A percentile compares a stretch with the other conserved stretches of the same genome.
Evolutionary conservation across 2,797 vertebrate species (phyloP).

Genomic region (Gadopsis bispinosus): DNA sequence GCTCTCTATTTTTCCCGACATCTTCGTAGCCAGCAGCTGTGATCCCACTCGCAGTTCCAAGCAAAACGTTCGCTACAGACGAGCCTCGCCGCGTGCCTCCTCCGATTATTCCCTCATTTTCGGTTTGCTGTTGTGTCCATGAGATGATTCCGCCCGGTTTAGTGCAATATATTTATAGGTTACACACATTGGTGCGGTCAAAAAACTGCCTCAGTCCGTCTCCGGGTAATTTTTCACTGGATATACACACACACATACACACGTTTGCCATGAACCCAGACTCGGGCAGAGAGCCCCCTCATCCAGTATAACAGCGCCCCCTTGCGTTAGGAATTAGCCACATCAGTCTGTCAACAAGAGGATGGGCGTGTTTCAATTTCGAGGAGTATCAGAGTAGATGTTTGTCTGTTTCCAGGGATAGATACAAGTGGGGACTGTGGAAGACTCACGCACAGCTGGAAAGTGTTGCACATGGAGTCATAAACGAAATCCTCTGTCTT

Average conservation of each 20-base stretch:
- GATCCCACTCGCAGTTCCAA: slow-evolving; percentile 77
- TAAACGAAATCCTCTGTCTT: neutral
- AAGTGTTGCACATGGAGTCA: neutral
- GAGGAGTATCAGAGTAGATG: slow-evolving; percentile 15
- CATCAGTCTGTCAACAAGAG: slow-evolving; percentile 71
- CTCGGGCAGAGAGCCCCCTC: slow-evolving; percentile 28
- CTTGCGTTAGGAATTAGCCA: slow-evolving; percentile 74
- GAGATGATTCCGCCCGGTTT: slow-evolving; percentile 68
- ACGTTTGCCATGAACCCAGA: slow-evolving; percentile 68
- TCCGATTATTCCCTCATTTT: slow-evolving; percentile 82
- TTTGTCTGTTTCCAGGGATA: neutral
- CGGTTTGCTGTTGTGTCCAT: slow-evolving; percentile 56
- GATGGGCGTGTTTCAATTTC: slow-evolving; percentile 73
- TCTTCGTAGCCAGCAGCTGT: slow-evolving; percentile 84
- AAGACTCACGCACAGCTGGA: neutral
- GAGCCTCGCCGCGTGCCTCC: slow-evolving; percentile 68
- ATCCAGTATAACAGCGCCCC: slow-evolving; percentile 64
- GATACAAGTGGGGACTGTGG: neutral
- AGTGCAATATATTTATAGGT: slow-evolving; percentile 44
- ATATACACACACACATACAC: slow-evolving; percentile 51
- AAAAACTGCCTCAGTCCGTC: slow-evolving; percentile 71
- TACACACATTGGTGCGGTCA: slow-evolving; percentile 78
- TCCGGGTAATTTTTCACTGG: slow-evolving; percentile 76
- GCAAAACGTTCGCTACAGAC: slow-evolving; percentile 75
- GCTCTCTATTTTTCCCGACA: slow-evolving; percentile 90